A percentile compares a stretch with the other conserved stretches of the same genome.
phyloP scores from a whole-genome alignment of 2,113 vertebrate species.

The Paralichthys olivaceus region DNA sequence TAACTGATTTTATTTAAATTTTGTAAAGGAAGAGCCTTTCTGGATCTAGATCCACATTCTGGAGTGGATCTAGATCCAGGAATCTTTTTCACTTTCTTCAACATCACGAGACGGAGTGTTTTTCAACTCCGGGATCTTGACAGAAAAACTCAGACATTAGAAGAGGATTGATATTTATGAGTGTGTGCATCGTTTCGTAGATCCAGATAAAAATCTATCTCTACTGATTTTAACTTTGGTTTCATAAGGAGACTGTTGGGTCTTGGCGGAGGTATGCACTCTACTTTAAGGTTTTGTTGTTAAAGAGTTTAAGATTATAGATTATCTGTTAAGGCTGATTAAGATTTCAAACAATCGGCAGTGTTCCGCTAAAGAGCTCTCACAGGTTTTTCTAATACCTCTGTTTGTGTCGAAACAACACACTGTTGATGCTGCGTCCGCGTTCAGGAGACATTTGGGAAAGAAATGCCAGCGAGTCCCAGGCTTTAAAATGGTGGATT shows the following conservation, averaged over 20 bases:
- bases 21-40: no score
- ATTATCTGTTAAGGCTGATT: conserved; percentile 43
- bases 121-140: no score
- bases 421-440: conserved; percentile 28
- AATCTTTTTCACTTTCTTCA: no score
- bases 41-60: no score
- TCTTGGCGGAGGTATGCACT: background rate
- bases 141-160: no score
- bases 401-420: conserved; percentile 20
- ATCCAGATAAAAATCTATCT: no score
- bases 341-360: conserved; percentile 35
- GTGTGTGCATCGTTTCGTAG: background rate
- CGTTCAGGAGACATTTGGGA: conserved; percentile 14
- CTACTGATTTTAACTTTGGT: background rate
- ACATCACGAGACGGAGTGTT: no score
- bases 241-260: background rate
- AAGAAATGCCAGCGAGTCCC: conserved; percentile 65
- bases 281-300: background rate
- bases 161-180: no score
- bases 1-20: no score
- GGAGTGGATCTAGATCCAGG: no score
- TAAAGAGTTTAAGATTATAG: conserved; percentile 22
- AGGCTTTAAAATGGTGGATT: conserved; percentile 47
- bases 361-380: conserved; percentile 47
- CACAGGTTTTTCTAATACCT: conserved; percentile 37